Base-by-base conservation (phyloP, 2,797 vertebrate species). In the Phylloscopus collybita region DNA sequence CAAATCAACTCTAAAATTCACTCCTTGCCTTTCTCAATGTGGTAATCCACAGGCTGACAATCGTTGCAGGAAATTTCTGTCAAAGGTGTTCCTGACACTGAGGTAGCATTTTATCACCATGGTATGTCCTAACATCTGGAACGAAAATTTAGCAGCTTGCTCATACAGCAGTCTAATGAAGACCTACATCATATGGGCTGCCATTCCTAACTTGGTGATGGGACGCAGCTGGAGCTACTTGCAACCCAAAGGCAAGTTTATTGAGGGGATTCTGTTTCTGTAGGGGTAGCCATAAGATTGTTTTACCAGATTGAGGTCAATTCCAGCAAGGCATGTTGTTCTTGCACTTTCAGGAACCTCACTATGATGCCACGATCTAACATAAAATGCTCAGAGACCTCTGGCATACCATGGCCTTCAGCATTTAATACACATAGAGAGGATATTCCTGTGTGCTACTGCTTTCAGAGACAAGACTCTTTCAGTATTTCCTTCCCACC, bases 251-350 rank as follows among this genome's bases (percentile, higher is more conserved):
- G 17, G 29, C 51, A 76, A 40, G 34, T 51, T 73, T 64, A 45
- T 3, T 30, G 27, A 26, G 27, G 17, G 20, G 38, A n/a, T 36
- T 69, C 60, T 45, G 6, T 20, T 54, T 32, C 76, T 22, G 5
- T 4, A 54, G 25, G 23, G 17, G 16, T 26, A 64, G 30, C 36
- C 36, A 18, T 7, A 60, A 36, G 60, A n/a, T 20, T 45, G 9
- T n/a, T 80, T 30, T 6, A 51, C 20, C 16, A 53, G 26, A 21
- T 2, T 21, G 50, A 88, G 30, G 42, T 29, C 14, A 30, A 56
- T n/a, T 74, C 36, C 42, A 71, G 21, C 4, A 6, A 66, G 38
- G 13, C 14, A 66, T 5, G 0, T 12, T 0, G 0, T 4, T 59
- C 25, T 32, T 36, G 19, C 10, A 7, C 57, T 66, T 49, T 21